Conservation (phyloP, 2,888 invertebrate genomes). For the Ommatoiulus sabulosus region DNA sequence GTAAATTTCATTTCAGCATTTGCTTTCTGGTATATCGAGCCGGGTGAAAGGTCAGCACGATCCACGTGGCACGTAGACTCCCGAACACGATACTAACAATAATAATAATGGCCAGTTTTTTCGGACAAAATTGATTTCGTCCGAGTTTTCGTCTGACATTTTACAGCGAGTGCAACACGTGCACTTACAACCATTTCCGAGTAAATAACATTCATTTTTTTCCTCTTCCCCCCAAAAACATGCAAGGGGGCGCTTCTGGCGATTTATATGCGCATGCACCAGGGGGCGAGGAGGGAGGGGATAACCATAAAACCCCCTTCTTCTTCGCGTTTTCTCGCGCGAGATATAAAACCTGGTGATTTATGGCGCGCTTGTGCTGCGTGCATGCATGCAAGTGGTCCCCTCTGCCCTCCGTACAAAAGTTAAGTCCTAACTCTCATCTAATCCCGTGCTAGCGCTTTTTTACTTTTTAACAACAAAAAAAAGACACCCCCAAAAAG, state of each 20-base stretch:
- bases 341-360: background rate
- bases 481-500: background rate
- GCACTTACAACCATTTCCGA: background rate
- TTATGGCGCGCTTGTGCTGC: slow-evolving; percentile 19
- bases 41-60: background rate
- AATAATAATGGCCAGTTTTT: too few species aligned
- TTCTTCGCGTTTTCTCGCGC: background rate
- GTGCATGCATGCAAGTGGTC: background rate
- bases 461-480: background rate
- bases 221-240: background rate
- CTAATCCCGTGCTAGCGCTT: background rate
- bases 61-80: background rate
- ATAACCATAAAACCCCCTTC: background rate
- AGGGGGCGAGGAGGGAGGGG: background rate
- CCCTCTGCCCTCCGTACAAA: background rate
- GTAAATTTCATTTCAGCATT: too few species aligned
- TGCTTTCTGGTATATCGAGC: too few species aligned
- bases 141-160: background rate
- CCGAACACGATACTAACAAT: too few species aligned
- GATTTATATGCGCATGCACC: background rate
- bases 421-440: background rate
- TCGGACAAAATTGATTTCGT: slow-evolving; percentile 7
- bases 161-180: slow-evolving; percentile 15
- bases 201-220: slow-evolving; percentile 13
- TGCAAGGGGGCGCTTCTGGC: slow-evolving; percentile 22